Percentiles rank a stretch among this genome's conserved stretches.
Conservation (phyloP, 2,113 vertebrate genomes). For the Ardeotis arabs region DNA sequence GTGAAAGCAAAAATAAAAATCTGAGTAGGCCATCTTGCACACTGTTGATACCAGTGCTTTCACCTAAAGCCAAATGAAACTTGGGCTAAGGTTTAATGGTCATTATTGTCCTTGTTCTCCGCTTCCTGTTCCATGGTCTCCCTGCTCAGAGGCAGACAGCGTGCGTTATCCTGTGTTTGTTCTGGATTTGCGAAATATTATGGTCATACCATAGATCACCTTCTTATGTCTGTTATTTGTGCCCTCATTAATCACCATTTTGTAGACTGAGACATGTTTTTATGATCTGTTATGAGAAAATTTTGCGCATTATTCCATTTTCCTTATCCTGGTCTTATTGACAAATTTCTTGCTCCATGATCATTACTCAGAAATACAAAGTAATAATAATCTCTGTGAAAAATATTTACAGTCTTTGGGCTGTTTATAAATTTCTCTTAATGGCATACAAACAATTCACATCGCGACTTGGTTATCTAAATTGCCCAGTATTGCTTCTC, state of each 20-base stretch:
- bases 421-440: not conserved
- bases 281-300: not conserved
- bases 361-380: not conserved
- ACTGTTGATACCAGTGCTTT: not conserved
- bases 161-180: not conserved
- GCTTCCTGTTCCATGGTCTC: not conserved
- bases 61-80: not conserved
- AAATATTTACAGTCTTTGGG: not conserved
- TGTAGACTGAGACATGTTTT: not conserved
- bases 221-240: not conserved
- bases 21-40: not conserved
- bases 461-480: not conserved
- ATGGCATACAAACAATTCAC: not conserved
- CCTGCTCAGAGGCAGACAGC: fast-evolving
- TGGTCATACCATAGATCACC: not conserved
- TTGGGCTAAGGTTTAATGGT: not conserved
- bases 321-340: not conserved
- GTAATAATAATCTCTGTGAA: not conserved
- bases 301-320: not conserved
- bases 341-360: not conserved
- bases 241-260: not conserved
- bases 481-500: not conserved
- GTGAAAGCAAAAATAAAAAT: not conserved
- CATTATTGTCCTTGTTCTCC: not conserved
- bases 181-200: not conserved